Percentiles rank a stretch among this genome's conserved stretches.
phyloP scores from a whole-genome alignment of 2,113 vertebrate species.

The Neodon shergylaensis region DNA sequence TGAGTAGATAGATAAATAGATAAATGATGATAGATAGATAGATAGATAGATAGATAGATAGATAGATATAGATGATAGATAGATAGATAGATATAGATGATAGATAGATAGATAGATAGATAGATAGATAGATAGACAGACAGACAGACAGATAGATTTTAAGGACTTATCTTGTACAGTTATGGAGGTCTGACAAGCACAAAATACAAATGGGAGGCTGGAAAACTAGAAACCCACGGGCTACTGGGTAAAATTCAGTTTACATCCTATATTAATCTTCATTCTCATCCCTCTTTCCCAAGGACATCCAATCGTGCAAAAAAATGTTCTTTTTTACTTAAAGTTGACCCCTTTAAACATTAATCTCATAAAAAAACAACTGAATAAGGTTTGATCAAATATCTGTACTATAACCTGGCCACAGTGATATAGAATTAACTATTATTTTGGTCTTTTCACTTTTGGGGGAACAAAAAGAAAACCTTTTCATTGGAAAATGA shows the following conservation, averaged over 20 bases:
- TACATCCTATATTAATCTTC: background rate
- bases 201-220: background rate
- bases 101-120: background rate
- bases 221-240: background rate
- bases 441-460: background rate
- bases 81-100: background rate
- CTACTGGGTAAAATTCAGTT: background rate
- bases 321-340: background rate
- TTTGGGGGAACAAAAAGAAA: background rate
- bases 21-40: too few species aligned
- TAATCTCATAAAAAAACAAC: background rate
- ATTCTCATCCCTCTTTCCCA: background rate
- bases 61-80: too few species aligned
- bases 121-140: background rate
- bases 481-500: background rate
- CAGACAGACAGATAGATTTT: background rate
- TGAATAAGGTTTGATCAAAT: background rate
- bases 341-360: background rate
- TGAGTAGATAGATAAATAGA: background rate
- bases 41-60: too few species aligned
- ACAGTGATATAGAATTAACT: background rate
- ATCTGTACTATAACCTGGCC: background rate
- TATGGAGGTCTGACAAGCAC: background rate
- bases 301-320: background rate
- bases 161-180: background rate